Evolutionary conservation across 2,888 invertebrate species (phyloP).

Genomic region (Synanthedon andrenaeformis): DNA sequence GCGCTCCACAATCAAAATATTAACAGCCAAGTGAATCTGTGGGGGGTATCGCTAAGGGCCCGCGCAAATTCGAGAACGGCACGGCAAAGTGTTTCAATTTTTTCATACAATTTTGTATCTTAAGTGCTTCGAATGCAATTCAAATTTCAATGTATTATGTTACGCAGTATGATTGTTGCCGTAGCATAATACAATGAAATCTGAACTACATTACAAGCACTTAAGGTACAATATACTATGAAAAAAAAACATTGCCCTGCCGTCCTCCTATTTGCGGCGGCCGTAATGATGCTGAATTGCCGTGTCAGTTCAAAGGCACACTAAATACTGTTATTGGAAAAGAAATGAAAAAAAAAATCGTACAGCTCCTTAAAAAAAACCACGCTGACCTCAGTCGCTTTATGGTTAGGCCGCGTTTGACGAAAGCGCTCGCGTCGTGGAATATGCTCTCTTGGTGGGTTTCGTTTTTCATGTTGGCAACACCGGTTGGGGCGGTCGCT

Average conservation of each 20-base stretch:
- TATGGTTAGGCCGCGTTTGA: conserved; percentile 64
- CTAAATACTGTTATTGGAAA: conserved; percentile 49
- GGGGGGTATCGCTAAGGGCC: not conserved
- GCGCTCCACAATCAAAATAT: not conserved
- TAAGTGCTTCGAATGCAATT: too few relatives aligned
- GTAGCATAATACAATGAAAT: too few relatives aligned
- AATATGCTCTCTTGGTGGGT: conserved; percentile 50
- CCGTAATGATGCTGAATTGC: not conserved
- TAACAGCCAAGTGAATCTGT: not conserved
- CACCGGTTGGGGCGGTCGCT: conserved; percentile 53
- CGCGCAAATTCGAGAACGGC: too few relatives aligned
- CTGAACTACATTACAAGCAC: too few relatives aligned
- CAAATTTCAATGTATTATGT: too few relatives aligned
- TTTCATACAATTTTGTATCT: too few relatives aligned
- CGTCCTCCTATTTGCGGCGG: too few relatives aligned
- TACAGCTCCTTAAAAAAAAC: conserved; percentile 54
- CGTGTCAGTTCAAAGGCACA: conserved; percentile 54
- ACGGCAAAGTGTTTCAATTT: too few relatives aligned
- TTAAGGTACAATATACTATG: too few relatives aligned
- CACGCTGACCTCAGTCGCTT: conserved; percentile 69
- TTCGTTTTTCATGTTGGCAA: conserved; percentile 45
- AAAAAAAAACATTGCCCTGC: too few relatives aligned
- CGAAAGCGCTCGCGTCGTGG: conserved; percentile 62
- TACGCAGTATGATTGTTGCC: too few relatives aligned
- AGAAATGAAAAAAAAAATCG: conserved; percentile 42